These are phyloP conservation scores for Columbina picui DNA, from an alignment of 2,113 vertebrate species.

Conservation along the genomic window DNA sequence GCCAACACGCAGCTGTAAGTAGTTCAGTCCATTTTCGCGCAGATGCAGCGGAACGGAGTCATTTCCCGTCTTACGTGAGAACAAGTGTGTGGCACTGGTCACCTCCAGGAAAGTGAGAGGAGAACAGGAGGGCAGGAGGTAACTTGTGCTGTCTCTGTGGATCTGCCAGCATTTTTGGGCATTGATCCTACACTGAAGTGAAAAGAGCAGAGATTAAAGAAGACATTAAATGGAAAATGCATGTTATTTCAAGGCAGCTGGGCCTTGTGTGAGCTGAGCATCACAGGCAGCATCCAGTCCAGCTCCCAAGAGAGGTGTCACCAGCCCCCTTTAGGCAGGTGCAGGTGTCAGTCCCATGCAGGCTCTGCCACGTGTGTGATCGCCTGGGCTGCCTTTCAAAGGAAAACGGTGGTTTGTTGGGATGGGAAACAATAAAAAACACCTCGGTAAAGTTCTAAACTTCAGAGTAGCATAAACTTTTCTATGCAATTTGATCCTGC, in stretches of 20 bases:
- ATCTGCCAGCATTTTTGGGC: not conserved
- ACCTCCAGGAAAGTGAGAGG: not conserved
- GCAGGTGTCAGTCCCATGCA: not conserved
- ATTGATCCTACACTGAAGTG: not conserved
- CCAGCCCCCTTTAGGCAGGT: not conserved
- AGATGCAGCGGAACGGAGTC: not conserved
- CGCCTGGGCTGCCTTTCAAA: not conserved
- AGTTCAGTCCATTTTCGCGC: not conserved
- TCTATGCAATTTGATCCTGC: not conserved
- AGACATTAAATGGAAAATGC: not conserved
- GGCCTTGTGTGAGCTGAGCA: not conserved
- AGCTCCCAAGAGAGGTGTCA: not conserved
- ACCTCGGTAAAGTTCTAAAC: not conserved
- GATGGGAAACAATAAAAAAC: not conserved
- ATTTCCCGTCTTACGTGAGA: not conserved
- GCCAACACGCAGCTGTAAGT: conserved; percentile 67
- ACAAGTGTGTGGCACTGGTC: not conserved
- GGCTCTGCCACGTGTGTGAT: not conserved
- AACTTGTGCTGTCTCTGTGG: not conserved
- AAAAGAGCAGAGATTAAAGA: not conserved
- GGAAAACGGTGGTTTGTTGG: fast-evolving
- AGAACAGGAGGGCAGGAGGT: not conserved
- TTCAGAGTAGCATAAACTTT: not conserved
- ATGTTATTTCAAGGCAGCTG: not conserved
- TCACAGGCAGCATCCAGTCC: not conserved